Conservation (phyloP, 1,140 invertebrate species). For the Calliopsis andreniformis region DNA sequence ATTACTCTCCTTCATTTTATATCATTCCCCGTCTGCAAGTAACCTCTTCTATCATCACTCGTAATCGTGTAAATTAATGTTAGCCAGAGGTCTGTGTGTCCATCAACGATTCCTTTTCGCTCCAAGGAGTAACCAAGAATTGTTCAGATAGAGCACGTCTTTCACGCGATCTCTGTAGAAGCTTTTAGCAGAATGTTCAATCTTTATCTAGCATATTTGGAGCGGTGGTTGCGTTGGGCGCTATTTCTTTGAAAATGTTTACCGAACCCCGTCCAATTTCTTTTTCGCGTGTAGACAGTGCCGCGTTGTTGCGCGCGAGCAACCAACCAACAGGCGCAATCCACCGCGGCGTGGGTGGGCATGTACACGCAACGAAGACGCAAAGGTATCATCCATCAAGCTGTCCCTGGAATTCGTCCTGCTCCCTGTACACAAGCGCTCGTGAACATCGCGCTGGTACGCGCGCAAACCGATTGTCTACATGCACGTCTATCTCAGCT, state of each 20-base stretch:
- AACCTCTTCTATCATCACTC: too few relatives aligned
- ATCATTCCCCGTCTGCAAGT: too few relatives aligned
- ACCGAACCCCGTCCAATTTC: conserved; percentile 17
- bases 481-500: conserved; percentile 4
- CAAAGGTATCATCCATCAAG: conserved; percentile 65
- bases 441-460: background rate
- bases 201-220: conserved; percentile 6
- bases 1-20: too few relatives aligned
- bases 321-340: background rate
- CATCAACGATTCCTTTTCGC: too few relatives aligned
- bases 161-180: background rate
- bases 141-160: background rate
- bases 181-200: conserved; percentile 5
- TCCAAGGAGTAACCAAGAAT: too few relatives aligned
- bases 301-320: background rate
- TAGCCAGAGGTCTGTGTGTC: too few relatives aligned
- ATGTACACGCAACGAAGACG: conserved; percentile 42
- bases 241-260: conserved; percentile 27
- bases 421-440: background rate
- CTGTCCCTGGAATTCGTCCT: conserved; percentile 59
- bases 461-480: background rate
- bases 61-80: too few relatives aligned
- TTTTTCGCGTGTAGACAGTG: background rate
- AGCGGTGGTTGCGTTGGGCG: background rate
- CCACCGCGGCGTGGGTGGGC: background rate